Evolutionary conservation across 2,888 invertebrate genomes (phyloP).

Genomic region (Leptarthrus brevirostris): DNA sequence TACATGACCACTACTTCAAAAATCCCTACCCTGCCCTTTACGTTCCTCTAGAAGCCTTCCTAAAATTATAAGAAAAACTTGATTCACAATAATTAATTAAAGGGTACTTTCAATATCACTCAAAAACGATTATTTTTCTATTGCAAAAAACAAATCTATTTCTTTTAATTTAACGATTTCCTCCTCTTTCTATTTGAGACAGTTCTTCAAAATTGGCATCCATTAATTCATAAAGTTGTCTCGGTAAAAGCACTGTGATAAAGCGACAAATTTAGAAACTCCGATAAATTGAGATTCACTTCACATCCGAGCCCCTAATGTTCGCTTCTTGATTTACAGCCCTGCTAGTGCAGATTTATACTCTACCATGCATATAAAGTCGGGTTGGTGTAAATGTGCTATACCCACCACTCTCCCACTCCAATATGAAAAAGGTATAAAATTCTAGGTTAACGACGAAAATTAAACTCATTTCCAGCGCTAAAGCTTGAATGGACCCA

Average conservation of each 20-base stretch:
- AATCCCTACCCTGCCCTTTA: too few species aligned
- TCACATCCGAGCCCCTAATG: background rate
- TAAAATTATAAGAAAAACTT: too few species aligned
- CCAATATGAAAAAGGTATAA: background rate
- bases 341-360: background rate
- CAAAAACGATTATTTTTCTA: too few species aligned
- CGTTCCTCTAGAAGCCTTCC: too few species aligned
- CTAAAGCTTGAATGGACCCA: background rate
- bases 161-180: too few species aligned
- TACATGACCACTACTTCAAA: too few species aligned
- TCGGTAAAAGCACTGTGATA: background rate
- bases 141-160: too few species aligned
- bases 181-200: too few species aligned
- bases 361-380: background rate
- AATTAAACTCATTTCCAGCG: constrained; percentile 8
- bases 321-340: background rate
- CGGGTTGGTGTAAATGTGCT: background rate
- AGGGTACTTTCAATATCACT: too few species aligned
- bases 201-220: too few species aligned
- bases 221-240: background rate
- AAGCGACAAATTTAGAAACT: background rate
- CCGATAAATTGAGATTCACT: background rate
- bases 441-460: constrained; percentile 13
- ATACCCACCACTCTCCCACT: background rate
- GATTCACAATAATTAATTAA: too few species aligned